These are phyloP conservation scores for Dryoscopus gambensis DNA, from an alignment of 2,113 vertebrate genomes.

Conservation along the genomic window DNA sequence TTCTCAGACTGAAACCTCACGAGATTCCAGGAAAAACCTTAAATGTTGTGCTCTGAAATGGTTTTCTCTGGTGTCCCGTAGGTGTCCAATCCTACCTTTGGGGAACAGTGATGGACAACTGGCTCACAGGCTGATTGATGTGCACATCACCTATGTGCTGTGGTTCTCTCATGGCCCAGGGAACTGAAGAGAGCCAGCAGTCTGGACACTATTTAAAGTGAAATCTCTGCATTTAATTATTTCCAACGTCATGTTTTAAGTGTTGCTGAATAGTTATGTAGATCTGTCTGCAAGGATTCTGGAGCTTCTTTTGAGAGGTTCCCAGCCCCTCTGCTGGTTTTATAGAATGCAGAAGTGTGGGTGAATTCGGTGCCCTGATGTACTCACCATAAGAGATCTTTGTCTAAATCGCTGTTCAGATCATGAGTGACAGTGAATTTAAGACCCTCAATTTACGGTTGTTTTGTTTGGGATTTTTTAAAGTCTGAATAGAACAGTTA, in stretches of 20 bases:
- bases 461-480: not conserved
- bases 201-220: not conserved
- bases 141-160: too few relatives aligned
- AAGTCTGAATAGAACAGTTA: not conserved
- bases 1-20: not conserved
- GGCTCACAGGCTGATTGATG: not conserved
- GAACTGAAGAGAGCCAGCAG: not conserved
- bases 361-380: not conserved
- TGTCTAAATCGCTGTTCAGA: not conserved
- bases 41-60: not conserved
- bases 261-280: not conserved
- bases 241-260: not conserved
- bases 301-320: not conserved
- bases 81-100: not conserved
- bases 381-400: not conserved
- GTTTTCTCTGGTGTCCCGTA: not conserved
- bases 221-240: not conserved
- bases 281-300: not conserved
- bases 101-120: not conserved
- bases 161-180: rapidly evolving
- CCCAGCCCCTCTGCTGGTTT: not conserved
- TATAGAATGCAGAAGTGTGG: not conserved
- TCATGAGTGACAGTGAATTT: not conserved
- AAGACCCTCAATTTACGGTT: not conserved
- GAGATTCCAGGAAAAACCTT: not conserved